Percentiles rank a stretch among this genome's conserved stretches.
Conservation (phyloP, 2,113 vertebrate genomes). For the Tupaia chinensis region DNA sequence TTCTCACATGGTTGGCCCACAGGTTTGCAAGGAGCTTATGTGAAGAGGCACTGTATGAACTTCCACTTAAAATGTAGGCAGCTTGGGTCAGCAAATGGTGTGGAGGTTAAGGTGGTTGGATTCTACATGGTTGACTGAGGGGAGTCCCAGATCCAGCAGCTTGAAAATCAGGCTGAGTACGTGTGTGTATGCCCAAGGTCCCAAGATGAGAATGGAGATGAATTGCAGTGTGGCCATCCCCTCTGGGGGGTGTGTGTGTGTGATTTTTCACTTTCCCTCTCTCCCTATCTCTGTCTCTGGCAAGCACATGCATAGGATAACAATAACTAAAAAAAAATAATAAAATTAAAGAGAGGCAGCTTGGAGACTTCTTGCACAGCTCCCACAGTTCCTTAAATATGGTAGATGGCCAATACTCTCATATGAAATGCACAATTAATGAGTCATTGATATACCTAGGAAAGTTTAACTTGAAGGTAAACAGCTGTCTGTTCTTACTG, state of each 20-base stretch:
- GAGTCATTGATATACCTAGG: slow-evolving; percentile 50
- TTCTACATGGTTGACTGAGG: no score
- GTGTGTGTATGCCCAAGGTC: no score
- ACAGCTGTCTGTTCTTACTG: slow-evolving; percentile 34
- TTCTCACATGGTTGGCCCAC: background rate
- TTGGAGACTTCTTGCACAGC: background rate
- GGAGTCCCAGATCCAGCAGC: no score
- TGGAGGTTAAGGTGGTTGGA: no score
- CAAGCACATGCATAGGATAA: no score
- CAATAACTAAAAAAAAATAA: no score
- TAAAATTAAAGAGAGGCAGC: background rate
- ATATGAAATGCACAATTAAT: slow-evolving; percentile 50
- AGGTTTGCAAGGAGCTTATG: background rate
- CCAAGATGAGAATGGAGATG: no score
- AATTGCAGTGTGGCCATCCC: no score
- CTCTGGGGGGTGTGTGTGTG: no score
- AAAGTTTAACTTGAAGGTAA: slow-evolving; percentile 65
- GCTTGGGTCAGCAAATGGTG: background rate
- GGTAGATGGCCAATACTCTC: background rate
- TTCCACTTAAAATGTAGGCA: background rate
- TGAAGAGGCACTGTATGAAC: background rate
- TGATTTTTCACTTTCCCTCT: no score
- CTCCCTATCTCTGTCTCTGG: no score
- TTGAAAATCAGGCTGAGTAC: no score
- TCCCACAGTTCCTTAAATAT: background rate